Evolutionary conservation across 2,113 vertebrate species (phyloP), one percentile per base, ranked within the genome.

Genomic region (Halichoerus grypus): DNA sequence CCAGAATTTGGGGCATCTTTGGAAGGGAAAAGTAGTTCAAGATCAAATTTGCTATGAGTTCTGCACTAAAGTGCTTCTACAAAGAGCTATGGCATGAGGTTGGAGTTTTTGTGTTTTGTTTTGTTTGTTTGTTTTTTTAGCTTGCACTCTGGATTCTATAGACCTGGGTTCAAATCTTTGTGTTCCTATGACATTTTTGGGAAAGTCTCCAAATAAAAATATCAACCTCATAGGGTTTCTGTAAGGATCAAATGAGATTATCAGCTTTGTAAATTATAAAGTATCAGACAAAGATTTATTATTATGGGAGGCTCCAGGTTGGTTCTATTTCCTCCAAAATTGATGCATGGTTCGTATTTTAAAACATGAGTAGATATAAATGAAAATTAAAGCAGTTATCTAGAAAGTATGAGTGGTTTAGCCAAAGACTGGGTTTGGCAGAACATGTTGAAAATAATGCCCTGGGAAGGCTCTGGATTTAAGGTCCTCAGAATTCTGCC

Each of bases 291-390:
- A 72, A 65, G 26, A 24, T 88, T 55, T 74, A 95, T 71, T 81
- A 31, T 82, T 90, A 26, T 18, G 59, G 46, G 31, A 84, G 22
- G 2, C 49, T 57, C 36, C 18, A 74, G 46, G 3, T 53, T 89
- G 15, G 11, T 87, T 42, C 42, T 79, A n/a, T 81, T 96, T 83
- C n/a, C 51, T 91, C n/a, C 65, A 86, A 86, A 81, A 67, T 51
- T 42, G 61, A 15, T 49, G 3, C 46, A 63, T 65, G 16, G 9
- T 89, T 95, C 39, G 19, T 86, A 53, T 85, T 90, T 77, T 36
- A 46, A 69, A 90, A 57, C 6, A n/a, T 65, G 36, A 69, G 24
- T 46, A 81, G 36, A 69, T 42, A 13, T 10, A 61, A 65, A 55
- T 93, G 51, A 26, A 96, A 83, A 89, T 76, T 83, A 83, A 86